Percentiles rank a stretch among this genome's conserved stretches.
phyloP scores from a whole-genome alignment of 2,113 vertebrate species.

The Mola mola region DNA sequence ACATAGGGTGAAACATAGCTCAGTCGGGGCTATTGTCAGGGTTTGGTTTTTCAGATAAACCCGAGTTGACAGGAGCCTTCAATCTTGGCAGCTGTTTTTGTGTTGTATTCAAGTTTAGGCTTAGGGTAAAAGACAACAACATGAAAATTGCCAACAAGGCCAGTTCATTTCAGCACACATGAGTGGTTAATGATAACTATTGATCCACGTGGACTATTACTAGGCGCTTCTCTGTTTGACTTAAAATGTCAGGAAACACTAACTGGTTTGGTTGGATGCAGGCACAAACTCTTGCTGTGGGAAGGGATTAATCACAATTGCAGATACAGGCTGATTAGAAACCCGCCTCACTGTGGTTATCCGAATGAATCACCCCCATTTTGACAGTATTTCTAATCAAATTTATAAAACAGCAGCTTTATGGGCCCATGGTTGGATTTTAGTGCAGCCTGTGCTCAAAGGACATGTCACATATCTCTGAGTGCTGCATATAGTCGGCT shows the following conservation, averaged over 20 bases:
- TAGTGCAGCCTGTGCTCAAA: constrained; percentile 38
- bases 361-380: constrained; percentile 68
- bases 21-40: background rate
- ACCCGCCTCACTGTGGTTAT: constrained; percentile 48
- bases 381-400: constrained; percentile 67
- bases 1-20: constrained; percentile 7
- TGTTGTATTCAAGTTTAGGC: background rate
- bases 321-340: constrained; percentile 60
- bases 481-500: constrained; percentile 43
- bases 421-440: constrained; percentile 46
- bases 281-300: constrained; percentile 23
- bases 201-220: constrained; percentile 31
- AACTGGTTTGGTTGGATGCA: constrained; percentile 22
- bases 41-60: constrained; percentile 19
- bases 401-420: constrained; percentile 61
- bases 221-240: constrained; percentile 18
- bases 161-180: constrained; percentile 11
- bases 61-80: background rate
- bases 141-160: constrained; percentile 1
- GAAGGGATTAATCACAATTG: constrained; percentile 69
- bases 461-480: constrained; percentile 53
- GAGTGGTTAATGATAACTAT: constrained; percentile 6
- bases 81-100: background rate
- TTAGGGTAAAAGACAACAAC: background rate
- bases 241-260: constrained; percentile 48